Conservation (phyloP, 2,797 vertebrate genomes). For the Enteromius mattozi region DNA sequence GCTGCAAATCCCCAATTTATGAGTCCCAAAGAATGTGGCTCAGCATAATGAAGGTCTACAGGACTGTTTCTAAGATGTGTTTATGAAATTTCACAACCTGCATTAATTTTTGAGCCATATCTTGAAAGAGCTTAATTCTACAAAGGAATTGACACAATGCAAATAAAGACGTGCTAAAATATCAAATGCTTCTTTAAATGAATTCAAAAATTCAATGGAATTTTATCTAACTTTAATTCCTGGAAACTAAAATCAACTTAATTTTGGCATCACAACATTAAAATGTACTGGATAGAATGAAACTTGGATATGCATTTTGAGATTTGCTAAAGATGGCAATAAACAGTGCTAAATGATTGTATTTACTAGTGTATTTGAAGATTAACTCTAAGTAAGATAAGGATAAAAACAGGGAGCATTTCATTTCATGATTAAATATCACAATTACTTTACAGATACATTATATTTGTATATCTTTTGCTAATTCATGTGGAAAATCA, state of each 20-base stretch:
- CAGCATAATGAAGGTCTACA: neutral
- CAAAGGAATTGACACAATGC: neutral
- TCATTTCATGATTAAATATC: neutral
- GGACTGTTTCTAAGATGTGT: neutral
- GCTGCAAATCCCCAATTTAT: conserved; percentile 7
- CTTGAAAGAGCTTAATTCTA: neutral
- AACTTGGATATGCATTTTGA: neutral
- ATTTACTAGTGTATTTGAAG: neutral
- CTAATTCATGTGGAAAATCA: neutral
- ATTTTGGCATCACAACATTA: neutral
- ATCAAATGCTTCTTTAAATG: neutral
- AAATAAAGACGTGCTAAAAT: neutral
- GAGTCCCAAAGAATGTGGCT: neutral
- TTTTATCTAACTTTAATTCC: neutral
- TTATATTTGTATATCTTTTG: neutral
- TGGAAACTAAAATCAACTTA: neutral
- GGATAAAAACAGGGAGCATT: neutral
- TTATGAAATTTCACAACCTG: neutral
- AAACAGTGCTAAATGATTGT: neutral
- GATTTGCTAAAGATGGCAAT: neutral
- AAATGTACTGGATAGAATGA: neutral
- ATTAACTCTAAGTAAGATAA: neutral
- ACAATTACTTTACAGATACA: no score
- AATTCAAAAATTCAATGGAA: neutral
- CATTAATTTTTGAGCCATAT: neutral